Evolutionary conservation across 2,888 invertebrate species (phyloP).

Genomic region (Polyploca ridens): DNA sequence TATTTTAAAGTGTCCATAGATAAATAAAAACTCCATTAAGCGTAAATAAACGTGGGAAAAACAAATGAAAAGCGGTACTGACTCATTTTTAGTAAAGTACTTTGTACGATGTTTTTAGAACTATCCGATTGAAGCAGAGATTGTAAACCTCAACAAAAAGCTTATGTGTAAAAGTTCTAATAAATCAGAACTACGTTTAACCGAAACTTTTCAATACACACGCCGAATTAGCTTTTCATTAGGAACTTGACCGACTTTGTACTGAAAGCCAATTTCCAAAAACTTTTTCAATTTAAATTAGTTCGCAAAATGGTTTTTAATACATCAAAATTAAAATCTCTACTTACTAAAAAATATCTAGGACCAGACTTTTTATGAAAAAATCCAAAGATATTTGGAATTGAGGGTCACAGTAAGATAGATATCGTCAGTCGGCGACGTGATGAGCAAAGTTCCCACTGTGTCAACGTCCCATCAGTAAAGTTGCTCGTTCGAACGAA

Average conservation of each 20-base stretch:
- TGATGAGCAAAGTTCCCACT: constrained; percentile 26
- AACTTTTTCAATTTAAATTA: background rate
- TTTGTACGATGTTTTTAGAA: constrained; percentile 16
- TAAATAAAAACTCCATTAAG: background rate
- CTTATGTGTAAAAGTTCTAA: no score
- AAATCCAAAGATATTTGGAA: background rate
- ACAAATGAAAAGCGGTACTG: background rate
- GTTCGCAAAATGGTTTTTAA: background rate
- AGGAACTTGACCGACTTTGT: background rate
- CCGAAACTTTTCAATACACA: constrained; percentile 5
- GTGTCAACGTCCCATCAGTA: constrained; percentile 29
- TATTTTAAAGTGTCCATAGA: background rate
- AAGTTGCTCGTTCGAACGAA: constrained; percentile 23
- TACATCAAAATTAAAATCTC: background rate
- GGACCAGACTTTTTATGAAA: background rate
- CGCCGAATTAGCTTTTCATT: background rate
- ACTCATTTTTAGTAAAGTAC: background rate
- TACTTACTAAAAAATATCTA: background rate
- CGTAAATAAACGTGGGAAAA: background rate
- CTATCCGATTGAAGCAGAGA: background rate
- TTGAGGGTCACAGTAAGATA: background rate
- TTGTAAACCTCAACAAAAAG: background rate
- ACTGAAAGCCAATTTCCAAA: background rate
- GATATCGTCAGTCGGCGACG: constrained; percentile 1
- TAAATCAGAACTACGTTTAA: background rate